A percentile compares a stretch with the other conserved stretches of the same genome.
phyloP scores from a whole-genome alignment of 2,113 vertebrate genomes.

The Odontesthes bonariensis region DNA sequence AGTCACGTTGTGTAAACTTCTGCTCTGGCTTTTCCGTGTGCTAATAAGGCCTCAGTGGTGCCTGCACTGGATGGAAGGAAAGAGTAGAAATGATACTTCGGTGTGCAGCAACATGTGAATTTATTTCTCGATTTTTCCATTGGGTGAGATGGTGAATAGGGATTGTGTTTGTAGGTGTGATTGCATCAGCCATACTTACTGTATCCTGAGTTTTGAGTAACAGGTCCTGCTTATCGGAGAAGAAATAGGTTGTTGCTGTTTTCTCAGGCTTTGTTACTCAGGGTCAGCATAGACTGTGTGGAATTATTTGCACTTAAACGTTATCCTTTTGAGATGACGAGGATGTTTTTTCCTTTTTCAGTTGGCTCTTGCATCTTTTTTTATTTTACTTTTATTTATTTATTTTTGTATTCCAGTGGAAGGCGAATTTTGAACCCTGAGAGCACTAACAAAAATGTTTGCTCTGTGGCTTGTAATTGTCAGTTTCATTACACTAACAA shows the following conservation, averaged over 20 bases:
- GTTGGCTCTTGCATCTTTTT: slow-evolving; percentile 11
- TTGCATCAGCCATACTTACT: slow-evolving; percentile 42
- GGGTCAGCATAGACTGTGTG: slow-evolving; percentile 31
- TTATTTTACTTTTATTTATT: background rate
- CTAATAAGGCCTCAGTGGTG: slow-evolving; percentile 49
- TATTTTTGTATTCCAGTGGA: slow-evolving; percentile 43
- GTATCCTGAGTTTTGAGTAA: slow-evolving; percentile 56
- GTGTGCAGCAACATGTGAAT: slow-evolving; percentile 1
- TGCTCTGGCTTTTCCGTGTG: slow-evolving; percentile 18
- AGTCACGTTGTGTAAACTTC: slow-evolving; percentile 57
- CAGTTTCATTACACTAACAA: slow-evolving; percentile 68
- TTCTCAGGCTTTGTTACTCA: slow-evolving; percentile 45
- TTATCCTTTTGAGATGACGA: slow-evolving; percentile 32
- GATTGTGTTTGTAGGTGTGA: slow-evolving; percentile 50
- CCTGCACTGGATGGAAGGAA: background rate
- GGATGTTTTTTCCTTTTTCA: slow-evolving; percentile 5
- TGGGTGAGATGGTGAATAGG: background rate
- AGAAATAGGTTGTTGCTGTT: slow-evolving; percentile 15
- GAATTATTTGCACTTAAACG: slow-evolving; percentile 34
- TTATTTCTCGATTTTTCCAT: slow-evolving; percentile 29
- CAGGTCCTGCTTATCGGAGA: slow-evolving; percentile 49
- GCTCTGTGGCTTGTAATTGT: slow-evolving; percentile 69
- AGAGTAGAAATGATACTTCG: background rate
- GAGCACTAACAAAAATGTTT: slow-evolving; percentile 58
- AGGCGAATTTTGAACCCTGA: slow-evolving; percentile 31